A percentile compares a stretch with the other conserved stretches of the same genome.
phyloP scores from a whole-genome alignment of 1,140 invertebrate genomes.

The Coptotermes formosanus region DNA sequence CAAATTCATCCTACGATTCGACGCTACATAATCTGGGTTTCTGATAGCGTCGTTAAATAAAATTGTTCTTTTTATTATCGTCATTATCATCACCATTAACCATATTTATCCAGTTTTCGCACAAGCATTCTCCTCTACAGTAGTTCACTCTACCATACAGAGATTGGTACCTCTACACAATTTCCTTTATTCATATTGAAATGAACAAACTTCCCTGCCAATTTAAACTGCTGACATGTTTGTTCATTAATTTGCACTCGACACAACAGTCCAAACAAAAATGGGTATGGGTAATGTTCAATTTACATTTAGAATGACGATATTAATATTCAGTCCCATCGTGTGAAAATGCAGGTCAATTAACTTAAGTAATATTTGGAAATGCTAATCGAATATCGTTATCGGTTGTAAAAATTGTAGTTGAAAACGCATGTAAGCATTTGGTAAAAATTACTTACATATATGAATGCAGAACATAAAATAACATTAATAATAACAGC shows the following conservation, averaged over 20 bases:
- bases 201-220: not conserved
- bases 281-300: not conserved
- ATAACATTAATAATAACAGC: too few species aligned
- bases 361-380: not conserved
- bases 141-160: not conserved
- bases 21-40: too few species aligned
- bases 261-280: not conserved
- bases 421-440: too few species aligned
- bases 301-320: not conserved
- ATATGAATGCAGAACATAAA: too few species aligned
- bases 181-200: not conserved
- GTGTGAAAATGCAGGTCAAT: not conserved
- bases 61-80: too few species aligned
- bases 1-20: too few species aligned
- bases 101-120: too few species aligned
- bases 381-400: not conserved
- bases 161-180: not conserved
- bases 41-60: too few species aligned
- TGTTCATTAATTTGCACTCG: not conserved
- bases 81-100: too few species aligned
- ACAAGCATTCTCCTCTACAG: too few species aligned
- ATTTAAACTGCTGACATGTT: not conserved
- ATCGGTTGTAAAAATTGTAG: too few species aligned
- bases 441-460: too few species aligned
- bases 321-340: not conserved